Evolutionary conservation across 53 echinoderm and acorn worm species (phyloP).

Genomic region (Zoroaster sp.): DNA sequence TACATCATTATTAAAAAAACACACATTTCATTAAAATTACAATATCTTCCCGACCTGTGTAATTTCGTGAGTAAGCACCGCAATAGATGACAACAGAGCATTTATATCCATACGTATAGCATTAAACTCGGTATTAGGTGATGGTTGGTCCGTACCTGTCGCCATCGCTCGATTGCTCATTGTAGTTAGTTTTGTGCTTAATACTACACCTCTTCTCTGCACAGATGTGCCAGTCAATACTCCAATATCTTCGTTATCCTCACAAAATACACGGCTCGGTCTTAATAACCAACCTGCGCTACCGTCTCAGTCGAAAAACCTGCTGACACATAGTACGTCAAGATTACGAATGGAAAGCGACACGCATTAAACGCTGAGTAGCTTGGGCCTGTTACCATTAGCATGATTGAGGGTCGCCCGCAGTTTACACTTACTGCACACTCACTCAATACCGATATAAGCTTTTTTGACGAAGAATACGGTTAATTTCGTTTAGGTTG

Average conservation of each 20-base stretch:
- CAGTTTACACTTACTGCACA: background rate
- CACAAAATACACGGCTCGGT: background rate
- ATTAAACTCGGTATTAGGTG: background rate
- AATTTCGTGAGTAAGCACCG: conserved; percentile 14
- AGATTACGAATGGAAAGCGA: conserved; percentile 35
- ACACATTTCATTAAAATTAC: background rate
- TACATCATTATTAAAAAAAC: too few species aligned
- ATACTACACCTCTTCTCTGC: background rate
- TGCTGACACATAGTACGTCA: conserved; percentile 16
- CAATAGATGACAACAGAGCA: conserved; percentile 18
- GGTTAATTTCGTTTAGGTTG: conserved; percentile 6
- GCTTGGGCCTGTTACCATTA: conserved; percentile 35
- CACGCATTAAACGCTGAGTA: conserved; percentile 3
- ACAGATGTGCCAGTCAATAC: background rate
- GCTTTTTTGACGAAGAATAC: conserved; percentile 21
- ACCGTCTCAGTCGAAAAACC: background rate
- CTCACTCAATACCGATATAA: conserved; percentile 19
- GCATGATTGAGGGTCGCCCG: conserved; percentile 18
- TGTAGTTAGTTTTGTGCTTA: background rate
- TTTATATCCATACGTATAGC: conserved; percentile 21
- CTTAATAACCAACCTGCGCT: conserved; percentile 32
- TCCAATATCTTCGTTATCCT: background rate
- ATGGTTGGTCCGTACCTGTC: background rate
- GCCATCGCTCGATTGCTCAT: background rate
- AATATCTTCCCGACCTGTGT: conserved; percentile 25